Evolutionary conservation across 2,888 invertebrate genomes (phyloP).

Genomic region (Trilocha varians): DNA sequence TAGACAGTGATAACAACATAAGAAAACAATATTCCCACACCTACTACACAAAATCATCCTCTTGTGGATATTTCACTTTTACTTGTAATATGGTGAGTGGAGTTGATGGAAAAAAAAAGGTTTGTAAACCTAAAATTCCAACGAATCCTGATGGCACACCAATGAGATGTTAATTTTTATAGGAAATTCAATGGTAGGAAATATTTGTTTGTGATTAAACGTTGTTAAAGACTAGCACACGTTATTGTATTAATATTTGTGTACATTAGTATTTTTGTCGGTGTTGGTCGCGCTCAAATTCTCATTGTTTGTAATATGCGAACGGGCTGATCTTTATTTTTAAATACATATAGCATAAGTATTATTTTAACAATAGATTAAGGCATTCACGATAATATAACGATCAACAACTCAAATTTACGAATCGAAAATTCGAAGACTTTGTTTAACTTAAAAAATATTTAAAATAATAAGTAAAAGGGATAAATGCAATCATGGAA

Average conservation of each 20-base stretch:
- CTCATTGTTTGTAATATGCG: neutral
- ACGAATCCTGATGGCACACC: conserved; percentile 83
- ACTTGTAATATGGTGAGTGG: conserved; percentile 86
- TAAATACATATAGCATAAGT: neutral
- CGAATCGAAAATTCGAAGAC: too few species aligned
- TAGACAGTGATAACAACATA: conserved; percentile 75
- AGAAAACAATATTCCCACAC: conserved; percentile 84
- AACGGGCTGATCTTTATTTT: conserved; percentile 5
- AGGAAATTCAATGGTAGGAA: neutral
- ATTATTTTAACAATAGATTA: too few species aligned
- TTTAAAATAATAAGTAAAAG: too few species aligned
- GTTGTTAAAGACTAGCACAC: neutral
- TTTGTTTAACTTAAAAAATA: too few species aligned
- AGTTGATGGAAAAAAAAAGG: conserved; percentile 83
- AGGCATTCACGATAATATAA: too few species aligned
- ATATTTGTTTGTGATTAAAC: neutral
- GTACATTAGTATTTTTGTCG: neutral
- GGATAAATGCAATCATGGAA: too few species aligned
- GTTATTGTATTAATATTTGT: neutral
- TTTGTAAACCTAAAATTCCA: conserved; percentile 86
- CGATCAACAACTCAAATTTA: too few species aligned
- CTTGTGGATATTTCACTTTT: conserved; percentile 90
- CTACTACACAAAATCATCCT: conserved; percentile 89
- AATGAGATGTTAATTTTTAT: conserved; percentile 63
- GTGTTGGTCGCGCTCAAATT: too few species aligned